phyloP scores from a whole-genome alignment of 1,140 invertebrate species.

The Cyclargus thomasi region DNA sequence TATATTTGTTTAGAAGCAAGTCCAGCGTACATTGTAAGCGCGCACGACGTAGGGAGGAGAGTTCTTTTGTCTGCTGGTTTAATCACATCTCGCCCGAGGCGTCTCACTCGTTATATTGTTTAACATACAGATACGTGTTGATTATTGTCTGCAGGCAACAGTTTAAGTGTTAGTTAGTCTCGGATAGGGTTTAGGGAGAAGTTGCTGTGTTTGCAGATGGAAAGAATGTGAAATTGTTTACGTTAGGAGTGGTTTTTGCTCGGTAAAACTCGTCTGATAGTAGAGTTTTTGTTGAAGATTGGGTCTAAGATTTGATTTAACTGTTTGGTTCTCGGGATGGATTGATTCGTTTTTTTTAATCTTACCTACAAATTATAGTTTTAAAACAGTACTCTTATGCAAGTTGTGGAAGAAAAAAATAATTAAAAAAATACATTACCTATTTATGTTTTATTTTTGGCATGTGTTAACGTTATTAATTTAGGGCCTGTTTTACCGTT shows the following conservation, averaged over 20 bases:
- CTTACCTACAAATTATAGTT: too few species aligned
- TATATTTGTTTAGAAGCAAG: not conserved
- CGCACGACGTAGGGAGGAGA: not conserved
- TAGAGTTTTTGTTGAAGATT: too few species aligned
- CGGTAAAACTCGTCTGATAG: too few species aligned
- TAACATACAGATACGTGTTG: constrained; percentile 1
- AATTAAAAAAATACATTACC: too few species aligned
- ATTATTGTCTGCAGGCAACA: constrained; percentile 2
- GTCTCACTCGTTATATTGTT: not conserved
- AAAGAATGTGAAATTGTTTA: not conserved
- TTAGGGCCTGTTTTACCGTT: too few species aligned
- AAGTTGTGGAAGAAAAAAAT: too few species aligned
- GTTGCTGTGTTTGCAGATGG: not conserved
- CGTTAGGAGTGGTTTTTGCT: not conserved
- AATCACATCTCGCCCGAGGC: not conserved
- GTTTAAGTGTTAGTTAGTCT: not conserved
- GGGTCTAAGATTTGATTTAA: too few species aligned
- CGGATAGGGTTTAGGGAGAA: not conserved
- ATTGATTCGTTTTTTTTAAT: too few species aligned
- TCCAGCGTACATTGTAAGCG: not conserved
- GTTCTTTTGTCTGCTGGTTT: not conserved
- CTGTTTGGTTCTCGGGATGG: too few species aligned
- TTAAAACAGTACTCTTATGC: too few species aligned
- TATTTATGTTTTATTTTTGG: too few species aligned
- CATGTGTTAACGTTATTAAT: too few species aligned